Evolutionary conservation across 2,888 invertebrate genomes (phyloP), one percentile per base, ranked within the genome.

Genomic region (Lasiommata megera): DNA sequence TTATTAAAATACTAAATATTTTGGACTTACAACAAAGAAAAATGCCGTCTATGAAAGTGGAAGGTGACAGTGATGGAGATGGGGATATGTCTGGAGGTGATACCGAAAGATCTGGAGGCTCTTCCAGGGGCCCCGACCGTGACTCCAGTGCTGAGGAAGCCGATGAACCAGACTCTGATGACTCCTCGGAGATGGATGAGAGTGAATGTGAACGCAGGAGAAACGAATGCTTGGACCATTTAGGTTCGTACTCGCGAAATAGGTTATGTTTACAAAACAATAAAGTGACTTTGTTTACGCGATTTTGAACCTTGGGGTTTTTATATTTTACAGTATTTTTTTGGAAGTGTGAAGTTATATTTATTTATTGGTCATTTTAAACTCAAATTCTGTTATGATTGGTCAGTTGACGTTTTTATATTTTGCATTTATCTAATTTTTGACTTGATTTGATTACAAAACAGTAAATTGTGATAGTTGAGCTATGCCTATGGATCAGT

Each of bases 141-240:
- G 94, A 93, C 69, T 95, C 95, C 68, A 95, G 95, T 66, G 94
- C 95, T 63, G 95, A 95, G 71, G 95, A 94, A 69, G 95, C 93
- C 56, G 95, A 96, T 70, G 95, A 95, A 71, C 94, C 93, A n/a
- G 96, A 96, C 69, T 95, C 96, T 12, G 96, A 96, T 85, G 96
- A 96, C 79, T 95, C 95, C 59, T 94, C 94, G 56, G 98, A 98
- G 86, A 95, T 98, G 95, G 98, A 98, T 80, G 97, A 97, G 78
- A 95, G 94, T 66, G 98, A 97, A 85, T 97, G 97, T 70, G 97
- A 98, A 76, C 92, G 94, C 58, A 91, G 97, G 54, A 92, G 97
- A 64, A 94, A 93, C 66, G 96, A 97, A 76, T 96, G 96, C 71
- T 92, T 97, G 67, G 96, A 97, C 72, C 97, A 97, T 77, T 91